Conservation (phyloP, 2,113 vertebrate genomes). For the Patagioenas fasciata region DNA sequence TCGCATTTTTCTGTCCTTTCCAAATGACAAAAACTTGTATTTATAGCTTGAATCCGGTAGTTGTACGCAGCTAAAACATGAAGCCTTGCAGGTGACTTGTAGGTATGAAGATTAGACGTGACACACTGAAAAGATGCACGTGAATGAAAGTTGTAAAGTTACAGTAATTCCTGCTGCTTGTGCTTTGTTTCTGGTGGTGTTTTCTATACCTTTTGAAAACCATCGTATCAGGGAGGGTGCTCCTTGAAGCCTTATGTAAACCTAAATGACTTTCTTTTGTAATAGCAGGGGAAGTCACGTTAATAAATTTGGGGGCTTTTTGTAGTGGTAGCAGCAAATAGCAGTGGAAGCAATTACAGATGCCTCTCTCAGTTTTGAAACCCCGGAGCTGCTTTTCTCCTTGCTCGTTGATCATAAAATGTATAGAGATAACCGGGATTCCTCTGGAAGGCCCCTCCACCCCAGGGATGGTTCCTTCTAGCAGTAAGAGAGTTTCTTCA, state of each 20-base stretch:
- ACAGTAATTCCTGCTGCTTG: neutral
- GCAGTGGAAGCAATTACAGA: neutral
- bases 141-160: neutral
- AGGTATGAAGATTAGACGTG: neutral
- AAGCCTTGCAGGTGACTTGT: neutral
- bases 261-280: neutral
- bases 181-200: neutral
- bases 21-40: neutral
- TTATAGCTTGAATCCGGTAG: neutral
- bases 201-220: neutral
- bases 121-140: neutral
- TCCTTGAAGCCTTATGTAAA: neutral
- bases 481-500: neutral
- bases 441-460: neutral
- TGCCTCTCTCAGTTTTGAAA: neutral
- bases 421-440: neutral
- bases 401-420: neutral
- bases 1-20: neutral
- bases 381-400: neutral
- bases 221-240: fast-evolving
- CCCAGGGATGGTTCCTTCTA: neutral
- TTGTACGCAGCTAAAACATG: neutral
- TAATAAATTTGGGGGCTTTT: neutral
- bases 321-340: neutral
- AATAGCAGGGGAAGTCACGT: neutral